Conservation (phyloP, 2,113 vertebrate genomes). For the Lepus europaeus region DNA sequence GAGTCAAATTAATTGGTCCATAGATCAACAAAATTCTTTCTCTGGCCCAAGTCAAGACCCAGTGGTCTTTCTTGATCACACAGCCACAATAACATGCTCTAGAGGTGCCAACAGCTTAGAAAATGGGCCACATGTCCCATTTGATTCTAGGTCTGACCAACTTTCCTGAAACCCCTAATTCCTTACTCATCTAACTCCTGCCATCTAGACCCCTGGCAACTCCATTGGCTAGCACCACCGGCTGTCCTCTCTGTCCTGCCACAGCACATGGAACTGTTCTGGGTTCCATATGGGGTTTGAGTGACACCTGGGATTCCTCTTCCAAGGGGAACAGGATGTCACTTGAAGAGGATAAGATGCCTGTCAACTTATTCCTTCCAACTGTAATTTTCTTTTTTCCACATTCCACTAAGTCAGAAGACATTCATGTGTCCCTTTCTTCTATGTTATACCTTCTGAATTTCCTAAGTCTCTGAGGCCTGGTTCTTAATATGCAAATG, state of each 20-base stretch:
- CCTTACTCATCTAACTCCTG: not conserved
- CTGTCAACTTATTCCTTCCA: not conserved
- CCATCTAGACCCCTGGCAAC: too few relatives aligned
- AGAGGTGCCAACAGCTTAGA: not conserved
- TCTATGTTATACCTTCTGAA: not conserved
- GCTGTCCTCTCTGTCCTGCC: fast-evolving
- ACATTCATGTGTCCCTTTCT: too few relatives aligned
- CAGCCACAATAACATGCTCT: not conserved
- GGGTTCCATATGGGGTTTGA: not conserved
- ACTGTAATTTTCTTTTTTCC: not conserved
- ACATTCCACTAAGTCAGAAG: not conserved
- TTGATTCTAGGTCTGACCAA: not conserved
- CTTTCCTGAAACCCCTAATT: not conserved
- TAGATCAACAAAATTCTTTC: not conserved
- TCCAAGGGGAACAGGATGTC: not conserved
- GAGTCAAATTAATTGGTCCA: not conserved
- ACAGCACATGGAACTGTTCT: not conserved
- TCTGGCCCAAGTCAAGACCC: not conserved
- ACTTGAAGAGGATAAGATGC: not conserved
- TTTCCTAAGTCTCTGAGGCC: not conserved
- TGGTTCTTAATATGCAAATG: not conserved
- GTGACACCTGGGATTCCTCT: not conserved
- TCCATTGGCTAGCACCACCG: fast-evolving
- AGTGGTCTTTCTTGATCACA: not conserved
- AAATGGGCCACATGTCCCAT: not conserved